Percentiles rank a stretch among this genome's conserved stretches.
Conservation (phyloP, 2,797 vertebrate species). For the Pangasius larnaudii region DNA sequence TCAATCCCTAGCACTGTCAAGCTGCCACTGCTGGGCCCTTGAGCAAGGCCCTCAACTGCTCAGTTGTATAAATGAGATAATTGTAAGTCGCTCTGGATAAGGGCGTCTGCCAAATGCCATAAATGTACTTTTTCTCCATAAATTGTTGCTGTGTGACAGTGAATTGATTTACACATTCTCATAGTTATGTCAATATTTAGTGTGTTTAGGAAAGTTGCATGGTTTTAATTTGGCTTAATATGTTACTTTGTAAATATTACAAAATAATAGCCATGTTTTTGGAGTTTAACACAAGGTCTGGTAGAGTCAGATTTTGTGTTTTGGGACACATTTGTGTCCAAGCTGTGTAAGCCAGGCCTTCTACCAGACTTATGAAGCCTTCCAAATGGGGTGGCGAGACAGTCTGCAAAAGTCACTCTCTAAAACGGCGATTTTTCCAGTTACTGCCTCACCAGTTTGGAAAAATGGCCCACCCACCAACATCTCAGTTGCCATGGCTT, state of each 20-base stretch:
- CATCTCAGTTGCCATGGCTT: neutral
- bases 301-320: neutral
- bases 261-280: neutral
- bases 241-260: neutral
- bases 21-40: too few species aligned
- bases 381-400: neutral
- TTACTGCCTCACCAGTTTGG: slow-evolving; percentile 5
- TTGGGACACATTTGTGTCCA: neutral
- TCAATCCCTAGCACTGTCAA: too few species aligned
- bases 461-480: neutral
- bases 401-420: neutral
- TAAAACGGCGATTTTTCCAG: neutral
- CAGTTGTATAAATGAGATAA: too few species aligned
- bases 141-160: neutral
- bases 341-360: neutral
- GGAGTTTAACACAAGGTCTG: neutral
- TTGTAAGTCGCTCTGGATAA: too few species aligned
- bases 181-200: neutral
- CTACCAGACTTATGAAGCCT: neutral
- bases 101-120: too few species aligned
- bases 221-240: neutral
- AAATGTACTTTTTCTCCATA: neutral
- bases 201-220: neutral
- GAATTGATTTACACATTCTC: neutral
- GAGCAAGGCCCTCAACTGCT: too few species aligned